phyloP scores from a whole-genome alignment of 2,797 vertebrate genomes.

The Ptychobarbus kaznakovi region DNA sequence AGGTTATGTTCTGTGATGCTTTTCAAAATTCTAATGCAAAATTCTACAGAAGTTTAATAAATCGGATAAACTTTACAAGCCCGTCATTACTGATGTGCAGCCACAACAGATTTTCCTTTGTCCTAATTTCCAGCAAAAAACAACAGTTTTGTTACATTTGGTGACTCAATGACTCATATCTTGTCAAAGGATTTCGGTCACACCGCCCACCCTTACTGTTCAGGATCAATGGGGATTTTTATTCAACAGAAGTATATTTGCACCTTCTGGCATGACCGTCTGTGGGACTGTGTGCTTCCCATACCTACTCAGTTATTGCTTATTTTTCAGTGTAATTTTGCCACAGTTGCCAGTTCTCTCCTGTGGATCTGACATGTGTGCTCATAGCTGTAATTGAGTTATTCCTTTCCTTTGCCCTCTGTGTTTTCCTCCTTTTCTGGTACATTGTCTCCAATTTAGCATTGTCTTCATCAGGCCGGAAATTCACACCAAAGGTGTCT shows the following conservation, averaged over 20 bases:
- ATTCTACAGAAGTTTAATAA: neutral
- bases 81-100: neutral
- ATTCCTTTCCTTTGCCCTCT: neutral
- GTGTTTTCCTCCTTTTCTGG: neutral
- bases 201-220: neutral
- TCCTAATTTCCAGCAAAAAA: neutral
- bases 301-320: neutral
- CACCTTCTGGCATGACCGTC: neutral
- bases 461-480: neutral
- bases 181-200: neutral
- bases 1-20: neutral
- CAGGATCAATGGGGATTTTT: neutral
- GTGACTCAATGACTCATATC: neutral
- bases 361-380: neutral
- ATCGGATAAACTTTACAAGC: neutral
- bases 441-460: neutral
- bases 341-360: neutral
- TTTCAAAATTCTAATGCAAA: neutral
- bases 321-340: neutral
- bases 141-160: neutral
- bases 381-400: neutral
- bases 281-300: neutral
- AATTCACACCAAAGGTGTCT: constrained; percentile 5
- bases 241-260: neutral
- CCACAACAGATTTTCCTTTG: neutral